Evolutionary conservation across 2,113 vertebrate genomes (phyloP).

Genomic region (Mirounga angustirostris): DNA sequence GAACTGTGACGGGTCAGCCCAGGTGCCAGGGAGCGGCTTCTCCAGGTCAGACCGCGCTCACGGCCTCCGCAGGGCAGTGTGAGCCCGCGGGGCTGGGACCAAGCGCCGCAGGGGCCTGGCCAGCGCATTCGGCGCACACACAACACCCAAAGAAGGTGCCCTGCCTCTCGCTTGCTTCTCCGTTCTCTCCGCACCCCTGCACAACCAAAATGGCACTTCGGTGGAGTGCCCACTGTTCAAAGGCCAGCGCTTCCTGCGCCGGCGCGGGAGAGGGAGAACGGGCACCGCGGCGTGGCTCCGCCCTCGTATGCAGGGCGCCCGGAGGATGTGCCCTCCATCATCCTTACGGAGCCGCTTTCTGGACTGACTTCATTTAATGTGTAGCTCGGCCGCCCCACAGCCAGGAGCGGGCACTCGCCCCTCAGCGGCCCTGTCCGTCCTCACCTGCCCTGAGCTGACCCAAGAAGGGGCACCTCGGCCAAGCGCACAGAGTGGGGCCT

Average conservation of each 20-base stretch:
- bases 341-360: background rate
- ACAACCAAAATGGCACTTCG: background rate
- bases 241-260: background rate
- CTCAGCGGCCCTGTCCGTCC: background rate
- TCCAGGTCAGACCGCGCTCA: background rate
- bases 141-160: background rate
- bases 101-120: background rate
- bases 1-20: background rate
- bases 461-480: background rate
- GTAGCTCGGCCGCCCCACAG: fast-evolving
- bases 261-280: background rate
- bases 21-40: background rate
- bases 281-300: fast-evolving
- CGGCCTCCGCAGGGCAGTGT: fast-evolving
- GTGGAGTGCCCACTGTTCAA: background rate
- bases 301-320: no score
- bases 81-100: background rate
- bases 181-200: background rate
- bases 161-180: background rate
- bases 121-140: fast-evolving
- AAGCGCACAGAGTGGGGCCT: background rate
- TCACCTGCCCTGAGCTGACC: background rate
- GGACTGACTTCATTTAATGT: background rate
- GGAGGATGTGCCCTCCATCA: background rate
- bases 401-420: fast-evolving